phyloP scores from a whole-genome alignment of 2,888 invertebrate species.

The Laothoe populi region DNA sequence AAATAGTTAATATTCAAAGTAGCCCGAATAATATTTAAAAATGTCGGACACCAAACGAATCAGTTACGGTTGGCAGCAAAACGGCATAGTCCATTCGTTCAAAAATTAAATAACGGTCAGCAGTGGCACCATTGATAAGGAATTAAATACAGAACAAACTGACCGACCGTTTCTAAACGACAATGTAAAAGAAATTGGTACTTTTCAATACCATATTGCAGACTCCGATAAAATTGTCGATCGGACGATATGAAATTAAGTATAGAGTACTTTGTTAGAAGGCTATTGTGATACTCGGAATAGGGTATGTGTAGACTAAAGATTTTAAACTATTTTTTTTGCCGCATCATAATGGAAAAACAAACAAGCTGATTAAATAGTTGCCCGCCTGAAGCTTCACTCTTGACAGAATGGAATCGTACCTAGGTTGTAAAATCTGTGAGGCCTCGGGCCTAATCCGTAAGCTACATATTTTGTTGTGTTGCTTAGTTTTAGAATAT shows the following conservation, averaged over 20 bases:
- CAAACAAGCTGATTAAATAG: too few species aligned
- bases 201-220: slow-evolving; percentile 66
- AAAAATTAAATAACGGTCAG: slow-evolving; percentile 74
- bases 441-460: too few species aligned
- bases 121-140: slow-evolving; percentile 67
- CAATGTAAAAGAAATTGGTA: slow-evolving; percentile 62
- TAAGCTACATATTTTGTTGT: too few species aligned
- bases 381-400: too few species aligned
- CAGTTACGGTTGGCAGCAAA: slow-evolving; percentile 55
- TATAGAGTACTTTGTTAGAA: slow-evolving; percentile 26
- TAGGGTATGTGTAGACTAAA: not conserved
- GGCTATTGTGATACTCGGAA: not conserved
- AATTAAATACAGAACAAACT: slow-evolving; percentile 60
- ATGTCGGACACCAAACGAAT: slow-evolving; percentile 31
- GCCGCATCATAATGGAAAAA: not conserved
- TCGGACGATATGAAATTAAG: slow-evolving; percentile 43
- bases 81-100: slow-evolving; percentile 48
- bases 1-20: slow-evolving; percentile 7
- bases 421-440: too few species aligned
- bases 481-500: too few species aligned
- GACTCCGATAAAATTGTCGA: slow-evolving; percentile 46
- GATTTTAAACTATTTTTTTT: not conserved
- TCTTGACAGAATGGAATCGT: too few species aligned
- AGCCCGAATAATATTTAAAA: slow-evolving; percentile 9
- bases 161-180: slow-evolving; percentile 48